A percentile compares a stretch with the other conserved stretches of the same genome.
Evolutionary conservation across 1,140 invertebrate species (phyloP).

Genomic region (Tetramorium parvispinum): DNA sequence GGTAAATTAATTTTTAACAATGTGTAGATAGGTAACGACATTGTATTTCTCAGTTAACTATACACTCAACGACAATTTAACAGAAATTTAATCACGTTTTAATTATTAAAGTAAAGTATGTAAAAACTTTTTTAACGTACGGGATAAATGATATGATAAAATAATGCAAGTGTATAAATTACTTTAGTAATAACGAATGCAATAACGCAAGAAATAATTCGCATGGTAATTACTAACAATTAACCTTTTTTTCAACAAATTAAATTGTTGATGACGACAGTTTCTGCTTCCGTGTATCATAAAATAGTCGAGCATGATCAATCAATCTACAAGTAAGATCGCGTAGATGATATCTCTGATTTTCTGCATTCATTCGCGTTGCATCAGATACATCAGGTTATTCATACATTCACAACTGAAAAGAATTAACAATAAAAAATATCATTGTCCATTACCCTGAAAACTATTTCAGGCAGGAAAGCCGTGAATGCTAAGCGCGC

Average conservation of each 20-base stretch:
- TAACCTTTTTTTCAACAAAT: background rate
- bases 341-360: background rate
- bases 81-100: background rate
- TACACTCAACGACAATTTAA: background rate
- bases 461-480: slow-evolving; percentile 33
- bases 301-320: slow-evolving; percentile 17
- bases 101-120: background rate
- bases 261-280: slow-evolving; percentile 14
- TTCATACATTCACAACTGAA: slow-evolving; percentile 10
- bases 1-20: background rate
- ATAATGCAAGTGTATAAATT: slow-evolving; percentile 31
- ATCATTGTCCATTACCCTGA: slow-evolving; percentile 19
- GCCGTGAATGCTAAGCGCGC: slow-evolving; percentile 8
- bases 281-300: slow-evolving; percentile 33
- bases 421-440: slow-evolving; percentile 18
- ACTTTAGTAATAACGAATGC: background rate
- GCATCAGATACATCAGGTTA: slow-evolving; percentile 4
- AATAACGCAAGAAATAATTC: background rate
- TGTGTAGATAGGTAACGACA: background rate
- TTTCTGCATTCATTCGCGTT: slow-evolving; percentile 13
- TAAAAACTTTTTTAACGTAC: background rate
- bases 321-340: slow-evolving; percentile 29
- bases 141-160: background rate
- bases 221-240: slow-evolving; percentile 12
- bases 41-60: background rate